Evolutionary conservation across 2,888 invertebrate genomes (phyloP).

Genomic region (Ypsolopha sequella): DNA sequence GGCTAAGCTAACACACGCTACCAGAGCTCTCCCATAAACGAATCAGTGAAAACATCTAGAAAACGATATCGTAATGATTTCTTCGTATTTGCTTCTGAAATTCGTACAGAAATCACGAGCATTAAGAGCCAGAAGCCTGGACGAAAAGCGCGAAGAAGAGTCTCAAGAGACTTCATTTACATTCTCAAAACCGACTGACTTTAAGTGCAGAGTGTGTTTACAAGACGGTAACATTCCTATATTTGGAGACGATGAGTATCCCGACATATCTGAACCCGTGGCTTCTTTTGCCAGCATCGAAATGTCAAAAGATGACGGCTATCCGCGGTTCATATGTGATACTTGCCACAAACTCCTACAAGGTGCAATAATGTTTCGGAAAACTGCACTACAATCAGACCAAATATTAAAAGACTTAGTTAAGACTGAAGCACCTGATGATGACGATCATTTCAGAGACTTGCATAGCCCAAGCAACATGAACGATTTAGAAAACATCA

Average conservation of each 20-base stretch:
- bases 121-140: background rate
- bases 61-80: constrained; percentile 1
- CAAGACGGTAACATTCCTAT: constrained; percentile 19
- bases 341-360: constrained; percentile 36
- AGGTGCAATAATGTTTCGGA: constrained; percentile 34
- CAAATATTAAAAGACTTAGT: background rate
- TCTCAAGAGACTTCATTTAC: background rate
- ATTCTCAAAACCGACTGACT: background rate
- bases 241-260: constrained; percentile 12
- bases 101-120: constrained; percentile 2
- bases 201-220: constrained; percentile 17
- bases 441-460: background rate
- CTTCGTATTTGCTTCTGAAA: constrained; percentile 3
- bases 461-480: background rate
- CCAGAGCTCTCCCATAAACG: too few relatives aligned
- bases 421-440: background rate
- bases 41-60: too few relatives aligned
- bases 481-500: constrained; percentile 2
- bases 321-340: constrained; percentile 36
- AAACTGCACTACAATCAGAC: constrained; percentile 31
- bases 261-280: background rate
- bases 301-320: constrained; percentile 23
- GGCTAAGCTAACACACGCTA: too few relatives aligned
- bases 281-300: constrained; percentile 8
- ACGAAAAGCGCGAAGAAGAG: background rate